Evolutionary conservation across 2,113 vertebrate genomes (phyloP).

Genomic region (Calyptomena viridis): DNA sequence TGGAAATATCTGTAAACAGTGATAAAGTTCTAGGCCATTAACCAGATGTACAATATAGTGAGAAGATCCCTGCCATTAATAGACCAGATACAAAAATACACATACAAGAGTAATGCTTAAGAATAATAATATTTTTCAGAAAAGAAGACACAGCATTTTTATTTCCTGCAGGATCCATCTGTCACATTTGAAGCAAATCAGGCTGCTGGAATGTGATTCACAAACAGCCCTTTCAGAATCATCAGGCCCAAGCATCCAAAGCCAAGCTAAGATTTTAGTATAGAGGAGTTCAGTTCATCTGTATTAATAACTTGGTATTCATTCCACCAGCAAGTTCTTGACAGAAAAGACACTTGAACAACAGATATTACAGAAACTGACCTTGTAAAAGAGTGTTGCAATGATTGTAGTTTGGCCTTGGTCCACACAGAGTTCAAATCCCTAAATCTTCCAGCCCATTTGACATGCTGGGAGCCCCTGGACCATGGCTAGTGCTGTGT

Average conservation of each 20-base stretch:
- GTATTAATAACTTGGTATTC: not conserved
- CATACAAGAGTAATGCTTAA: not conserved
- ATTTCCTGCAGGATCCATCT: not conserved
- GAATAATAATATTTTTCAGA: not conserved
- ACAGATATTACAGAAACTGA: not conserved
- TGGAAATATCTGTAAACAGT: conserved; percentile 31
- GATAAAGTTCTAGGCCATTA: conserved; percentile 12
- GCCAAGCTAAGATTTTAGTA: not conserved
- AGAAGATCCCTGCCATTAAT: not conserved
- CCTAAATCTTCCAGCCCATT: not conserved
- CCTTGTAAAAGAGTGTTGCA: not conserved
- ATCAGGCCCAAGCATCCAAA: not conserved
- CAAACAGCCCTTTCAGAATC: not conserved
- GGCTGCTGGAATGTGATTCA: not conserved
- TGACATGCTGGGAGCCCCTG: not conserved
- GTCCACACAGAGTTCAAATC: not conserved
- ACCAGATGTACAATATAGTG: not conserved
- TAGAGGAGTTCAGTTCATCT: not conserved
- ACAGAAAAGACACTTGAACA: not conserved
- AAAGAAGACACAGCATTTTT: not conserved
- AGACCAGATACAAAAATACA: not conserved
- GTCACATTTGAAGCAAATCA: not conserved
- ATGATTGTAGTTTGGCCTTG: not conserved
- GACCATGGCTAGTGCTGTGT: not conserved
- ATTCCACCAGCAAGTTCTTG: not conserved